Percentiles rank a stretch among this genome's conserved stretches.
phyloP scores from a whole-genome alignment of 2,797 vertebrate genomes.

The Limnodromus scolopaceus region DNA sequence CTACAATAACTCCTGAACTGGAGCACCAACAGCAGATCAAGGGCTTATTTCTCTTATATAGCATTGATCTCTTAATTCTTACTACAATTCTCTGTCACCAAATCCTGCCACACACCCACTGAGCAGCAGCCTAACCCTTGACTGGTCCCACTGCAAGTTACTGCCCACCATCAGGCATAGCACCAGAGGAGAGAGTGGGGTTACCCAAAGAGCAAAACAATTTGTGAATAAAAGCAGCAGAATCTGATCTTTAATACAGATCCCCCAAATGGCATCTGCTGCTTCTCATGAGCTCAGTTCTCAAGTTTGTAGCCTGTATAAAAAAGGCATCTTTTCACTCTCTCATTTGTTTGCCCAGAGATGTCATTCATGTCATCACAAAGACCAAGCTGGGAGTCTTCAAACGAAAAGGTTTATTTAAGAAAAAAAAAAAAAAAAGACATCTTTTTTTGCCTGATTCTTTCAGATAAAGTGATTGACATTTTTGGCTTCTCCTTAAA shows the following conservation, averaged over 20 bases:
- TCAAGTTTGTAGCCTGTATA: background rate
- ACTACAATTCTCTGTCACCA: background rate
- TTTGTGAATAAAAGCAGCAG: background rate
- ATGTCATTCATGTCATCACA: background rate
- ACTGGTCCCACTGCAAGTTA: background rate
- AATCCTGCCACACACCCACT: rapidly evolving
- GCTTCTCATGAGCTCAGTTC: background rate
- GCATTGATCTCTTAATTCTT: background rate
- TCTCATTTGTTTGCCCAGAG: background rate
- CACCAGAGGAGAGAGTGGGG: background rate
- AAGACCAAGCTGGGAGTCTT: conserved; percentile 14
- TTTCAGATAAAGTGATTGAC: conserved; percentile 3
- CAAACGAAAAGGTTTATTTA: conserved; percentile 38
- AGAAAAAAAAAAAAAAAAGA: background rate
- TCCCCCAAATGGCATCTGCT: background rate
- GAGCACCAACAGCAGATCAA: background rate
- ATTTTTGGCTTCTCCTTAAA: conserved; percentile 17
- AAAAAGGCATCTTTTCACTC: background rate
- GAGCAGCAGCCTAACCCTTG: background rate
- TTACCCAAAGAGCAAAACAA: background rate
- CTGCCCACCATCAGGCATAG: background rate
- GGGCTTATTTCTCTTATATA: background rate
- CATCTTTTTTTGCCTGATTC: background rate
- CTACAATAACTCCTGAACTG: background rate
- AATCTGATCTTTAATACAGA: background rate